Conservation (phyloP, 2,113 vertebrate genomes). For the Glaucomys volans region DNA sequence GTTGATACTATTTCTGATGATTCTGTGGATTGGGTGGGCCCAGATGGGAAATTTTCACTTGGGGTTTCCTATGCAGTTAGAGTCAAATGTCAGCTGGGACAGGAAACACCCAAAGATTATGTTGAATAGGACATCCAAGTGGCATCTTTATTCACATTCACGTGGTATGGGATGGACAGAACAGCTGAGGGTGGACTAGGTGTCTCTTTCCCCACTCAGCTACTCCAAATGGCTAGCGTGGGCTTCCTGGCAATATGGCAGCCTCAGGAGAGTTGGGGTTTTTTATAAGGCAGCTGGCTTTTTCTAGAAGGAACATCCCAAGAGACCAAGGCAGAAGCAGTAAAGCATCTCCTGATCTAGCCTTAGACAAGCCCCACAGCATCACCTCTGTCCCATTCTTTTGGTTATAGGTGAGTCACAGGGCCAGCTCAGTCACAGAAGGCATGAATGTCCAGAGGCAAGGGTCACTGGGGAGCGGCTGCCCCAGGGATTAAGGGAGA, state of each 20-base stretch:
- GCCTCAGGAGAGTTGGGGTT: not conserved
- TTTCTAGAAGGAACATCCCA: not conserved
- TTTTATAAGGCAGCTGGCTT: not conserved
- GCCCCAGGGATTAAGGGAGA: not conserved
- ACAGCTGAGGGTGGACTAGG: not conserved
- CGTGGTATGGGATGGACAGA: too few species aligned
- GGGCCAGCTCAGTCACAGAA: not conserved
- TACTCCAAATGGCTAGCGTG: not conserved
- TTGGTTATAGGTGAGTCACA: not conserved
- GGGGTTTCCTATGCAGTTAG: not conserved
- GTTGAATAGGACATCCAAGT: not conserved
- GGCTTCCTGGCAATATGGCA: not conserved
- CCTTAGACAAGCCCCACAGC: not conserved
- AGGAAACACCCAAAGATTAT: not conserved
- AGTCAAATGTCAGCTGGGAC: not conserved
- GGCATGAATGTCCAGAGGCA: not conserved
- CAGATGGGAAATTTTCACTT: not conserved
- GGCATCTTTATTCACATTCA: not conserved
- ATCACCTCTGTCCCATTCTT: not conserved
- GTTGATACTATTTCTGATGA: not conserved
- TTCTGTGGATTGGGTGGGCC: not conserved
- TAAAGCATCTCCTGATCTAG: not conserved
- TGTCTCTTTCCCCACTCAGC: not conserved
- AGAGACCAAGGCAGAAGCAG: not conserved
- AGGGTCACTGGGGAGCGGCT: not conserved